Evolutionary conservation across 2,113 vertebrate species (phyloP).

Genomic region (Pampusana beccarii): DNA sequence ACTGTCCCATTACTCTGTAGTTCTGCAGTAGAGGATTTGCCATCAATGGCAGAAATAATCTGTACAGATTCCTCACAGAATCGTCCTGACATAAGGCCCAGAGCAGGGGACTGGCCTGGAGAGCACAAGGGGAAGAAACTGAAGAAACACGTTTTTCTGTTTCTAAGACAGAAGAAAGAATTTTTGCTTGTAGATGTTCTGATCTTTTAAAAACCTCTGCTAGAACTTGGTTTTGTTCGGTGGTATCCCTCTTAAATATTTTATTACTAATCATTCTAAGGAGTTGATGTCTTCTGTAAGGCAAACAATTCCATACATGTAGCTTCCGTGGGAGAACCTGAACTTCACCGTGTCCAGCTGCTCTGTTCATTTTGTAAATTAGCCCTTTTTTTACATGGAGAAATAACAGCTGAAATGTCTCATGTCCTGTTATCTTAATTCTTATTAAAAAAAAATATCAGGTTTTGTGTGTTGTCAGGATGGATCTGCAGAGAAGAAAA

Average conservation of each 20-base stretch:
- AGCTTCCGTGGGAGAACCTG: not conserved
- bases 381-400: not conserved
- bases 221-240: not conserved
- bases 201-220: accelerated
- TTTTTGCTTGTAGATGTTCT: not conserved
- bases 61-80: not conserved
- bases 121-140: not conserved
- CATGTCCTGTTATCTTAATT: not conserved
- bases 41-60: not conserved
- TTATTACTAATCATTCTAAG: not conserved
- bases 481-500: not conserved
- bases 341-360: accelerated
- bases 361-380: not conserved
- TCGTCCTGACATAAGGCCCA: accelerated
- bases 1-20: not conserved
- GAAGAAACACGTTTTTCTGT: not conserved
- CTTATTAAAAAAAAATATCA: not conserved
- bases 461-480: not conserved
- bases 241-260: not conserved
- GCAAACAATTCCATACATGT: not conserved
- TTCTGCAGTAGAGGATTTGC: not conserved
- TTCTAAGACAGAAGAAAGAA: not conserved
- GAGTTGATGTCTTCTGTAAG: not conserved
- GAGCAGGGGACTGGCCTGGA: not conserved
- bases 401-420: not conserved